Evolutionary conservation across 2,113 vertebrate species (phyloP).

Genomic region (Heteronetta atricapilla): DNA sequence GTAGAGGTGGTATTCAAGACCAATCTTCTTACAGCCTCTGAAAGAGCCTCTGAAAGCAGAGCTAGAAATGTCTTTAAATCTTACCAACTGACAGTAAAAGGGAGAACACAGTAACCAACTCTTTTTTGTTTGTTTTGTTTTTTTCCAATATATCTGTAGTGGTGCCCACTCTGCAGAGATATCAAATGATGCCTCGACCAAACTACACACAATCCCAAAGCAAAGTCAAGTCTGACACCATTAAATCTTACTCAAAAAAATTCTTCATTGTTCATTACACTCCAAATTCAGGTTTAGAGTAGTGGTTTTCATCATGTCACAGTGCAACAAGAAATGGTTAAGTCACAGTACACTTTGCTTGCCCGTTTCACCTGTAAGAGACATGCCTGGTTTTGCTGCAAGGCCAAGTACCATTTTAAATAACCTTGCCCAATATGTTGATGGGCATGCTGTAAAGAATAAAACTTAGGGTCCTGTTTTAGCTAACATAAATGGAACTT

Average conservation of each 20-base stretch:
- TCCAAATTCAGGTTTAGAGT: not conserved
- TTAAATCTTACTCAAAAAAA: not conserved
- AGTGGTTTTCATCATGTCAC: not conserved
- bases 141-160: not conserved
- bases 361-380: not conserved
- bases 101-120: not conserved
- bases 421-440: not conserved
- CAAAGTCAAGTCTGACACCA: not conserved
- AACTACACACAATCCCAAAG: not conserved
- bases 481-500: not conserved
- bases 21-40: not conserved
- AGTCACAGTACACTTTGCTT: not conserved
- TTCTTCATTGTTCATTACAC: not conserved
- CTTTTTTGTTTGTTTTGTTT: not conserved
- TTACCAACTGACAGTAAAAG: not conserved
- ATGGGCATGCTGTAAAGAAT: accelerated
- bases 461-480: not conserved
- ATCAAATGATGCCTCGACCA: not conserved
- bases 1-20: not conserved
- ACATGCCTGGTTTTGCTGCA: not conserved
- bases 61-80: not conserved
- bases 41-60: not conserved
- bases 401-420: not conserved
- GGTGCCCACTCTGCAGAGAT: not conserved
- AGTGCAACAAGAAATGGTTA: not conserved